Evolutionary conservation across 2,113 vertebrate genomes (phyloP), one percentile per base, ranked within the genome.

Genomic region (Eretmodus cyanostictus): DNA sequence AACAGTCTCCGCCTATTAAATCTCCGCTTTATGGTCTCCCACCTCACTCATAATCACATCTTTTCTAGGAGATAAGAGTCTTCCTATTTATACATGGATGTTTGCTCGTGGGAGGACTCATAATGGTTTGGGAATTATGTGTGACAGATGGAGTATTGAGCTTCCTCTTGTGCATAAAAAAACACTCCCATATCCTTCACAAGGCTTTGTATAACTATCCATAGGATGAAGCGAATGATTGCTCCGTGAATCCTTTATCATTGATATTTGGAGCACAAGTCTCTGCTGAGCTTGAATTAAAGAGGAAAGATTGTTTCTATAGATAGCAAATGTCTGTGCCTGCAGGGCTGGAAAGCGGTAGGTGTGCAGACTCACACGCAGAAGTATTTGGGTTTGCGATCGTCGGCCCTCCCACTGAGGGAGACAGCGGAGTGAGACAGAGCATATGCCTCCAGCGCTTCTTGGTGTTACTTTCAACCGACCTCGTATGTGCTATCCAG

Each of bases 291-390:
- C 81, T 31, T 55, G 83, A 86, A 86, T 89, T 84, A 89, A 92
- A 87, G 82, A 82, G 81, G 49, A 47, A 78, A 78, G 17, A 38
- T 4, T 78, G 8, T 89, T 89, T 90, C 85, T 91, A 90, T 88
- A 89, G 86, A 93, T 54, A 82, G 92, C 24, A 82, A 86, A 63
- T 12, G 93, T 92, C 88, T 90, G 85, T 89, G 92, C 89, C 90
- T 81, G 87, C 82, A 81, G 93, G 89, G 88, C 54, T 78, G 81
- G 83, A 83, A 49, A 83, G 86, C 7, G 55, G 88, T 76, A 79
- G 91, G 86, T 89, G 92, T 88, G 86, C 57, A 83, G 47, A 85
- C 80, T 79, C 90, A 87, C 54, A 24, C 51, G 83, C 73, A 81
- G 59, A 84, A 59, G 84, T 59, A 63, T 80, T 73, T 49, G 85